These are phyloP conservation scores for Paraescarpia echinospica DNA, from an alignment of 1,140 invertebrate genomes.

Conservation along the genomic window DNA sequence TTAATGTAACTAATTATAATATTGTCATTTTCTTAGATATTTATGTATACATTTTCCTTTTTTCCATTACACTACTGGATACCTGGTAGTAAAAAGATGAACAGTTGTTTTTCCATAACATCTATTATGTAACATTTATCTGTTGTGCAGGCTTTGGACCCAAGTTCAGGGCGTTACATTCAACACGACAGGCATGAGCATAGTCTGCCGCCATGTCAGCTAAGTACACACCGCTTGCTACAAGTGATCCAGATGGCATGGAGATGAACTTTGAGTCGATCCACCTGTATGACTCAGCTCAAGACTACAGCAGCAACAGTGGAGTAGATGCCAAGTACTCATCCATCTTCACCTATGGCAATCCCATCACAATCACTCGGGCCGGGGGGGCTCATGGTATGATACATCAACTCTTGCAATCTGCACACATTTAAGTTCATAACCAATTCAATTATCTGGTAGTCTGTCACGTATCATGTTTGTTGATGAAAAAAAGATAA, in stretches of 20 bases:
- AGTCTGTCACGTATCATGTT: too few relatives aligned
- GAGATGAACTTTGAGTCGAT: slow-evolving; percentile 15
- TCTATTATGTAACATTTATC: background rate
- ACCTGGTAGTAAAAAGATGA: too few relatives aligned
- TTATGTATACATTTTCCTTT: too few relatives aligned
- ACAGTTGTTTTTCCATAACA: background rate
- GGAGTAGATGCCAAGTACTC: background rate
- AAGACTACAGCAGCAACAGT: background rate
- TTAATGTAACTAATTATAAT: too few relatives aligned
- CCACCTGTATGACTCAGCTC: slow-evolving; percentile 2
- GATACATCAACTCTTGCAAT: background rate
- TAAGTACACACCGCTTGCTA: background rate
- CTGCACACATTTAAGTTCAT: background rate
- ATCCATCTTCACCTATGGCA: background rate
- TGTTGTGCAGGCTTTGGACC: background rate
- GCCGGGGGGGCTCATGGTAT: background rate
- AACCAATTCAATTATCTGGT: background rate
- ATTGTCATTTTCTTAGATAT: too few relatives aligned
- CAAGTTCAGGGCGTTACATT: background rate
- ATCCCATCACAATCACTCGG: background rate
- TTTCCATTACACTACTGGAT: too few relatives aligned
- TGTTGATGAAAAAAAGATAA: too few relatives aligned
- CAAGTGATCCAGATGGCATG: background rate
- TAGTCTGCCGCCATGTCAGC: background rate
- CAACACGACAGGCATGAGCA: background rate